Conservation (phyloP, 1,140 invertebrate species). For the Mylabris phalerata region DNA sequence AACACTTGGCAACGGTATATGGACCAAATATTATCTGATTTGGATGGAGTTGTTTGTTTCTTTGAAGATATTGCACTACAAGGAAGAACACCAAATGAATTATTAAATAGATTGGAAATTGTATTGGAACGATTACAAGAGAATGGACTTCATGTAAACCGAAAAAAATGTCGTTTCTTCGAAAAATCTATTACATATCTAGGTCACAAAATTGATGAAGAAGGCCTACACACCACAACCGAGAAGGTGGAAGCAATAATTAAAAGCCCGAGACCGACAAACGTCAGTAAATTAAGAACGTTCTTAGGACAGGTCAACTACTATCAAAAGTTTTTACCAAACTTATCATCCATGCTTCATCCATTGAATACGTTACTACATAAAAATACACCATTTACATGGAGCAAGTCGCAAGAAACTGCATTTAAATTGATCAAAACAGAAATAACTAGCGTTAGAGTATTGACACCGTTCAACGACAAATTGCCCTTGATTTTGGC, state of each 20-base stretch:
- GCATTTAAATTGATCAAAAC: conserved; percentile 28
- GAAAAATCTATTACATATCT: conserved; percentile 20
- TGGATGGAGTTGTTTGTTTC: conserved; percentile 3
- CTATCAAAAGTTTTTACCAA: conserved; percentile 34
- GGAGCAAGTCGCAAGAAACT: conserved; percentile 10
- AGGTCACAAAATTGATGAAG: conserved; percentile 25
- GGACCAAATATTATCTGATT: conserved; percentile 21
- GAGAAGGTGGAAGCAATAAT: conserved; percentile 30
- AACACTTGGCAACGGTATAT: conserved; percentile 33
- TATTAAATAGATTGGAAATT: neutral
- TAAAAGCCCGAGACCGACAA: conserved; percentile 25
- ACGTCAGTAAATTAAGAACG: conserved; percentile 25
- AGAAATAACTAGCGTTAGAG: conserved; percentile 23
- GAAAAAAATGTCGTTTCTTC: conserved; percentile 17
- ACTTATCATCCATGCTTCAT: neutral
- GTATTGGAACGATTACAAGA: neutral
- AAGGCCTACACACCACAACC: conserved; percentile 2
- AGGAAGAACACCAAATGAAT: conserved; percentile 7
- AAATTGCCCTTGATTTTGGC: conserved; percentile 5
- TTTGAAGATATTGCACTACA: conserved; percentile 14
- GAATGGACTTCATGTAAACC: conserved; percentile 11
- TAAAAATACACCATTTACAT: conserved; percentile 19
- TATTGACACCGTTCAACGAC: conserved; percentile 24
- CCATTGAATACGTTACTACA: conserved; percentile 4
- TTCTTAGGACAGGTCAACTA: conserved; percentile 39